These are phyloP conservation scores for Phaethon lepturus DNA, from an alignment of 2,113 vertebrate genomes.

Conservation along the genomic window DNA sequence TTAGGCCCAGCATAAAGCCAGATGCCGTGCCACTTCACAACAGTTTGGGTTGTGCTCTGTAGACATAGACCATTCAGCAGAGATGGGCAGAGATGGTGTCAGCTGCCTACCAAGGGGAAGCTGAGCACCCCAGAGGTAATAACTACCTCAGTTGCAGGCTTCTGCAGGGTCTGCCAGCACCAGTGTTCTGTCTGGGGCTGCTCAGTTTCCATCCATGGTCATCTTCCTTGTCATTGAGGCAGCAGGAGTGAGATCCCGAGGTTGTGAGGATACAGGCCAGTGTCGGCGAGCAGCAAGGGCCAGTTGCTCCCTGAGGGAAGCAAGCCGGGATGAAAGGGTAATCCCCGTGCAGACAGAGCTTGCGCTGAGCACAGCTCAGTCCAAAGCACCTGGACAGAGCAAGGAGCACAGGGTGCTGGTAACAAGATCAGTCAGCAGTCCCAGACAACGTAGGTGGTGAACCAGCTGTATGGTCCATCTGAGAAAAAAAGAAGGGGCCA, in stretches of 20 bases:
- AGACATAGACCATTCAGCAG: fast-evolving
- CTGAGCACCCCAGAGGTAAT: neutral
- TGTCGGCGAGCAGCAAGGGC: neutral
- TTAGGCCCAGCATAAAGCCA: neutral
- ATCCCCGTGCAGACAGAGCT: neutral
- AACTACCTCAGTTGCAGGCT: neutral
- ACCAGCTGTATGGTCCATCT: neutral
- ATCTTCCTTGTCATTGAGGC: neutral
- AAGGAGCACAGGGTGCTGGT: neutral
- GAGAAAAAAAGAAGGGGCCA: neutral
- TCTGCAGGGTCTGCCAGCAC: neutral
- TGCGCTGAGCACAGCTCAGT: neutral
- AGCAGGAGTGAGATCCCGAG: neutral
- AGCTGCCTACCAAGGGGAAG: neutral
- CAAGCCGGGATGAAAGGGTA: fast-evolving
- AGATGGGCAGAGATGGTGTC: neutral
- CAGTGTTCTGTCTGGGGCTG: neutral
- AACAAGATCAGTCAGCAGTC: neutral
- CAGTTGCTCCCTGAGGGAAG: neutral
- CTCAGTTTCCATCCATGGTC: fast-evolving
- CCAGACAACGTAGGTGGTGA: too few species aligned
- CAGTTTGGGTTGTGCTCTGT: too few species aligned
- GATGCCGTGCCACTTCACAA: neutral
- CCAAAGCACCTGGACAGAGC: fast-evolving
- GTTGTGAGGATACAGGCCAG: too few species aligned